Conservation (phyloP, 2,797 vertebrate genomes). For the Hippocampus kuda region DNA sequence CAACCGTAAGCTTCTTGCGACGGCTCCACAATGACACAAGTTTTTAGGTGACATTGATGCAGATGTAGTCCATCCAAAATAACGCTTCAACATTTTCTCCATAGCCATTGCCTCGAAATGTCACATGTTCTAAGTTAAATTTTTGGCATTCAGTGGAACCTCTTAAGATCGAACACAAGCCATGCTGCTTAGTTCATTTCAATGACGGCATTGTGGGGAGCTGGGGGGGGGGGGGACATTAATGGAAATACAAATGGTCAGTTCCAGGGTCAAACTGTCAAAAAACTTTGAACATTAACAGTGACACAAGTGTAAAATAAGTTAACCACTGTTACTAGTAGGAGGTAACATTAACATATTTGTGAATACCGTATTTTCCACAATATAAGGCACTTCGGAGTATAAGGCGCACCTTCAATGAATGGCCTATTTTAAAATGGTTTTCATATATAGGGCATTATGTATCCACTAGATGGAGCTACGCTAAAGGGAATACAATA, state of each 20-base stretch:
- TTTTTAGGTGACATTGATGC: conserved; percentile 24
- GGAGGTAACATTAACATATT: not conserved
- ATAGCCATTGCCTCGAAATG: not conserved
- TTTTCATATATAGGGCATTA: too few species aligned
- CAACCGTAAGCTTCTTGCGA: conserved; percentile 67
- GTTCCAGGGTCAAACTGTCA: not conserved
- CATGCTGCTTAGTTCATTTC: not conserved
- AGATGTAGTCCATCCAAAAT: conserved; percentile 23
- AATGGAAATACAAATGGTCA: not conserved
- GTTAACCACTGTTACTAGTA: not conserved
- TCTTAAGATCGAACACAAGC: not conserved
- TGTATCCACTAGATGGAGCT: too few species aligned
- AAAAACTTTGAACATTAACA: not conserved
- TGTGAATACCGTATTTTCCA: not conserved
- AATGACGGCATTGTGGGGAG: not conserved
- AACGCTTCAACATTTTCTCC: conserved; percentile 12
- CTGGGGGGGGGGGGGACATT: not conserved
- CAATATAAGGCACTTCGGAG: too few species aligned
- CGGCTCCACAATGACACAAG: conserved; percentile 25
- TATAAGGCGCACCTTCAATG: too few species aligned
- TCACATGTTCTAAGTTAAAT: conserved; percentile 19
- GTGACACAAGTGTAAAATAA: not conserved
- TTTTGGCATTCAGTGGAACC: conserved; percentile 2
- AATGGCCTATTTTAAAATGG: too few species aligned
- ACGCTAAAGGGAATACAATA: too few species aligned